Evolutionary conservation across 2,888 invertebrate genomes (phyloP).

Genomic region (Hemicrepidius hirtus): DNA sequence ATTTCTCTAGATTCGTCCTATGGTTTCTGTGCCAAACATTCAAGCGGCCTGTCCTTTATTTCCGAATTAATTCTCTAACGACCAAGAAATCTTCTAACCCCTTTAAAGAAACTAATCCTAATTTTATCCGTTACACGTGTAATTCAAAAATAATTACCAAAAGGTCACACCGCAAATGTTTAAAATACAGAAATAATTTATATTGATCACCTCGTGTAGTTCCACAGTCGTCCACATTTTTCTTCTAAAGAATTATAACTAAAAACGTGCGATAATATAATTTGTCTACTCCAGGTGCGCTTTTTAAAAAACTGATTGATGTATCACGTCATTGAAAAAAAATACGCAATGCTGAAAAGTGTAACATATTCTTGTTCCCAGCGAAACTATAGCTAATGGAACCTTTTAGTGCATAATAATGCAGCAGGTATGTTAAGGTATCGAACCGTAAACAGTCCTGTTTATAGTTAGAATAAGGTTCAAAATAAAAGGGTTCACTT

Average conservation of each 20-base stretch:
- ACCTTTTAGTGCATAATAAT: conserved; percentile 52
- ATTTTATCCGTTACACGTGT: conserved; percentile 32
- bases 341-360: conserved; percentile 49
- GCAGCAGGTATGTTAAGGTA: conserved; percentile 50
- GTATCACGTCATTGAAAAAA: conserved; percentile 49
- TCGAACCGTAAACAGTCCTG: conserved; percentile 48
- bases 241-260: background rate
- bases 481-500: conserved; percentile 24
- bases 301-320: conserved; percentile 49
- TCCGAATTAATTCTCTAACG: too few species aligned
- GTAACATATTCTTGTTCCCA: conserved; percentile 51
- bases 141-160: conserved; percentile 41
- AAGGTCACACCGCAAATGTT: conserved; percentile 38
- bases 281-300: conserved; percentile 48
- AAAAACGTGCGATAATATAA: conserved; percentile 26
- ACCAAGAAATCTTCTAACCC: too few species aligned
- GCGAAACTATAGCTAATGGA: conserved; percentile 53
- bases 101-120: background rate
- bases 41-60: too few species aligned
- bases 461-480: conserved; percentile 47
- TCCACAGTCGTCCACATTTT: conserved; percentile 28
- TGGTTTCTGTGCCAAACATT: too few species aligned
- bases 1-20: too few species aligned
- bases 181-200: conserved; percentile 52
- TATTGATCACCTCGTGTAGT: conserved; percentile 44